These are phyloP conservation scores for Tursiops truncatus DNA, from an alignment of 2,113 vertebrate species.

Conservation along the genomic window DNA sequence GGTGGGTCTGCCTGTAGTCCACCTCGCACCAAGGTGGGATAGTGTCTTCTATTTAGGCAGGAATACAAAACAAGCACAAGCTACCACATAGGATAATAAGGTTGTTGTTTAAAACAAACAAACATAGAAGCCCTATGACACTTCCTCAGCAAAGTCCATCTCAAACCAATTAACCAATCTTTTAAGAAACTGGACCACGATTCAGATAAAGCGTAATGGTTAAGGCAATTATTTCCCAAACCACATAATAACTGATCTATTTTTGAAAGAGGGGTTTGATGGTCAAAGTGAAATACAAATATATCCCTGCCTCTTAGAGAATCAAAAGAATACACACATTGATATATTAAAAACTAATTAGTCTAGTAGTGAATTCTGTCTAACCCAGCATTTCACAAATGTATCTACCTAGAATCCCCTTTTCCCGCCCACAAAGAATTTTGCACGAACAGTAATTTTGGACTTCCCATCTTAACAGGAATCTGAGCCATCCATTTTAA, in stretches of 20 bases:
- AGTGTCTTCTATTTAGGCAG: not conserved
- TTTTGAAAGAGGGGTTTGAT: not conserved
- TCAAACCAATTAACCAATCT: slow-evolving; percentile 8
- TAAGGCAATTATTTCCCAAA: not conserved
- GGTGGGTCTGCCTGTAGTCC: not conserved
- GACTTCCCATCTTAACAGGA: not conserved
- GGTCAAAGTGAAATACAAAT: not conserved
- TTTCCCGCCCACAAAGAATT: not conserved
- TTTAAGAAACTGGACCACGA: not conserved
- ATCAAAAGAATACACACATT: not conserved
- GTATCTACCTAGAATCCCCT: not conserved
- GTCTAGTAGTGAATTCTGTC: not conserved
- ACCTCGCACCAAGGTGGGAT: not conserved
- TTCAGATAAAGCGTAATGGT: not conserved
- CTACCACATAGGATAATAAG: not conserved
- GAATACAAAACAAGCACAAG: not conserved
- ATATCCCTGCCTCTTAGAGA: not conserved
- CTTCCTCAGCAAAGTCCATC: not conserved
- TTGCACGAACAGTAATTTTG: not conserved
- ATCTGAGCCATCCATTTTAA: slow-evolving; percentile 35
- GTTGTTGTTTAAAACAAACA: not conserved
- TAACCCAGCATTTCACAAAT: not conserved
- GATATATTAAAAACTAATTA: slow-evolving; percentile 19
- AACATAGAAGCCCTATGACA: not conserved
- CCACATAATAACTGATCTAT: not conserved